Evolutionary conservation across 2,113 vertebrate species (phyloP).

Genomic region (Nothobranchius furzeri): DNA sequence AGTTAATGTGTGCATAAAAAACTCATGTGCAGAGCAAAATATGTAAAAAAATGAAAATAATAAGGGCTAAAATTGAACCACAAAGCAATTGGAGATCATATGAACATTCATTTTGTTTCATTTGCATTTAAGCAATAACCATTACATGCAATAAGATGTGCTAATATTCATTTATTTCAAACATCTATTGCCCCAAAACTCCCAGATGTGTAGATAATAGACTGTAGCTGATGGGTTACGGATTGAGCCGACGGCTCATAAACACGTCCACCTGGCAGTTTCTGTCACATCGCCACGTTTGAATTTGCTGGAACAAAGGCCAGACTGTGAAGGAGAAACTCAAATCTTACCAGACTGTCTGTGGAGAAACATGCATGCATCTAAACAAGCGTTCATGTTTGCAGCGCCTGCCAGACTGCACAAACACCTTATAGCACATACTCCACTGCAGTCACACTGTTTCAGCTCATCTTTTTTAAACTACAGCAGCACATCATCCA

Average conservation of each 20-base stretch:
- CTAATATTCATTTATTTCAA: too few relatives aligned
- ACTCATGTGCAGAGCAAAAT: too few relatives aligned
- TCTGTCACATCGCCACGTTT: conserved; percentile 21
- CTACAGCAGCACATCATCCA: conserved; percentile 17
- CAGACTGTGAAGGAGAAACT: conserved; percentile 13
- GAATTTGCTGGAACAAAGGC: conserved; percentile 13
- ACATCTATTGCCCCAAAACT: not conserved
- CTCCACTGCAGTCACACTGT: conserved; percentile 11
- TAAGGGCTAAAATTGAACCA: too few relatives aligned
- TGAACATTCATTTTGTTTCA: not conserved
- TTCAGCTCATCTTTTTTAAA: conserved; percentile 24
- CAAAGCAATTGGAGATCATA: too few relatives aligned
- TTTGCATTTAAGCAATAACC: not conserved
- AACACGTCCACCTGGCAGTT: conserved; percentile 14
- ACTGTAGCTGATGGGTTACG: too few relatives aligned
- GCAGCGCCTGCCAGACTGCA: not conserved
- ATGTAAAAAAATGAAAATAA: too few relatives aligned
- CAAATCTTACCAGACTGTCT: conserved; percentile 6
- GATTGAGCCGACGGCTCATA: not conserved
- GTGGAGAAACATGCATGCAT: conserved; percentile 9
- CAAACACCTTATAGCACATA: conserved; percentile 17
- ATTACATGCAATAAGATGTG: too few relatives aligned
- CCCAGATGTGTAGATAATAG: too few relatives aligned
- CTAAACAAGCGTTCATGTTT: conserved; percentile 15
- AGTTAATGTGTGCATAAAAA: too few relatives aligned